Conservation (phyloP, 2,797 vertebrate genomes). For the Parambassis ranga region DNA sequence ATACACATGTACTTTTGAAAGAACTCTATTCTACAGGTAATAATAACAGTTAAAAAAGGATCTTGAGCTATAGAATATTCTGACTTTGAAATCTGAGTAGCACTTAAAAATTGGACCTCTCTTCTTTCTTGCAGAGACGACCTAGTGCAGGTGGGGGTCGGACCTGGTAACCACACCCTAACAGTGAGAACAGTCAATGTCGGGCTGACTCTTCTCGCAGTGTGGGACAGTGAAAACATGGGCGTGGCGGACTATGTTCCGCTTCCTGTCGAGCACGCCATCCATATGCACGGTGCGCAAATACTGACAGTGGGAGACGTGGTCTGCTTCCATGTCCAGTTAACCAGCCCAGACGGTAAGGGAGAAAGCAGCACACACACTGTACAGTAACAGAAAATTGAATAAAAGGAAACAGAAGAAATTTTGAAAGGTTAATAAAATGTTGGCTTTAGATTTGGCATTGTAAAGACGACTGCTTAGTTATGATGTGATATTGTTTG, state of each 20-base stretch:
- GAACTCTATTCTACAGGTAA: too few relatives aligned
- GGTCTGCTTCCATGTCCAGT: constrained; percentile 74
- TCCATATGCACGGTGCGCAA: constrained; percentile 78
- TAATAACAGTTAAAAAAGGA: too few relatives aligned
- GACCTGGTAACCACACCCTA: constrained; percentile 86
- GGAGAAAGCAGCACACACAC: not conserved
- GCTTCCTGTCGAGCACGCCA: constrained; percentile 87
- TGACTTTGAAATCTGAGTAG: too few relatives aligned
- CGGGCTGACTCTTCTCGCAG: constrained; percentile 86
- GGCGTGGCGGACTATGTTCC: constrained; percentile 89
- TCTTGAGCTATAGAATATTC: too few relatives aligned
- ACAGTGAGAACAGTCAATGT: constrained; percentile 85
- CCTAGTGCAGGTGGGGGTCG: constrained; percentile 88
- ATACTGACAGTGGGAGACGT: constrained; percentile 87
- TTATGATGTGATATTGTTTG: not conserved
- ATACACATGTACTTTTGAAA: not conserved
- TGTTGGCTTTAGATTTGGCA: not conserved
- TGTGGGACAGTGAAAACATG: constrained; percentile 84
- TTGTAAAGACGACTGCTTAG: not conserved
- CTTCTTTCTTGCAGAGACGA: constrained; percentile 84
- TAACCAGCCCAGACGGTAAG: constrained; percentile 76
- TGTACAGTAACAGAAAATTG: not conserved
- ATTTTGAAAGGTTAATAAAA: not conserved
- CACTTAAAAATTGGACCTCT: not conserved
- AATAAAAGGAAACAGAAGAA: not conserved